Percentiles rank a stretch among this genome's conserved stretches.
phyloP scores from a whole-genome alignment of 2,888 invertebrate genomes.

The Platypus cylindrus region DNA sequence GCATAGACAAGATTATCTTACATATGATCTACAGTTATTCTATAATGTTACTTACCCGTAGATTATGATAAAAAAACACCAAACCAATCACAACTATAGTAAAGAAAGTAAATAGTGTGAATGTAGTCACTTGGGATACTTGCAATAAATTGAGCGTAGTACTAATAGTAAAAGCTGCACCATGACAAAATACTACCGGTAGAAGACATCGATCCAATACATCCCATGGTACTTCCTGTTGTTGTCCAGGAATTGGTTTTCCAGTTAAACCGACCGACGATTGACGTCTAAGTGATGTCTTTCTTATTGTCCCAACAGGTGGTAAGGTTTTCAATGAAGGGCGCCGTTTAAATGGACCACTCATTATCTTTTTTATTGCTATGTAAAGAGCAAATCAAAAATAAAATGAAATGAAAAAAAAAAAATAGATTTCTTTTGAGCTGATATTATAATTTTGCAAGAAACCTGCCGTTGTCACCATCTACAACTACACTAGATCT shows the following conservation, averaged over 20 bases:
- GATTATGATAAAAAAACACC: constrained; percentile 71
- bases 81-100: constrained; percentile 59
- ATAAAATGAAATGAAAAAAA: too few relatives aligned
- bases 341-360: constrained; percentile 34
- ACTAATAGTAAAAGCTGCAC: constrained; percentile 62
- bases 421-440: too few relatives aligned
- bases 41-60: constrained; percentile 54
- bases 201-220: constrained; percentile 59
- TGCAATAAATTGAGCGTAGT: constrained; percentile 56
- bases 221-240: constrained; percentile 56
- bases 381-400: too few relatives aligned
- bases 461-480: too few relatives aligned
- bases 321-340: constrained; percentile 32
- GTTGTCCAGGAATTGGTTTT: constrained; percentile 39
- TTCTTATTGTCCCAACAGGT: constrained; percentile 21
- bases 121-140: constrained; percentile 63
- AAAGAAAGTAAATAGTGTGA: constrained; percentile 68
- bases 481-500: too few relatives aligned
- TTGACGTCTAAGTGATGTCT: constrained; percentile 23
- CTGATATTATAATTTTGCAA: too few relatives aligned
- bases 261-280: constrained; percentile 31
- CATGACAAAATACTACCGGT: constrained; percentile 70
- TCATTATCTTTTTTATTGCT: constrained; percentile 24
- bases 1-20: too few relatives aligned
- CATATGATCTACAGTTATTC: not conserved